A percentile compares a stretch with the other conserved stretches of the same genome.
phyloP scores from a whole-genome alignment of 2,113 vertebrate species.

The Chitala chitala region DNA sequence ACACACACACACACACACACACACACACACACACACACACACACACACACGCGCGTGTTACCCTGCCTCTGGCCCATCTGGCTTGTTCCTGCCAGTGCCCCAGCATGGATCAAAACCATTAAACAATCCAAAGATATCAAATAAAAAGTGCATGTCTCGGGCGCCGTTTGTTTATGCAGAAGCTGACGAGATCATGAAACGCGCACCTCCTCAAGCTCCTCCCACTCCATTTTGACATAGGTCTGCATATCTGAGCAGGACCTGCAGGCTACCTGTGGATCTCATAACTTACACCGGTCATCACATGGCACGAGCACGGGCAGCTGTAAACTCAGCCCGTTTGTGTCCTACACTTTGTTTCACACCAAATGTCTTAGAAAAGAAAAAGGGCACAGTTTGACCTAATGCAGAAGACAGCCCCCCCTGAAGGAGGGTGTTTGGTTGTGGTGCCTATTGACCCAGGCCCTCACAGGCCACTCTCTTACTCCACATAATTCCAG shows the following conservation, averaged over 20 bases:
- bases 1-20: too few relatives aligned
- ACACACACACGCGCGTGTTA: too few relatives aligned
- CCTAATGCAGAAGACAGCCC: too few relatives aligned
- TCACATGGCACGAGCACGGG: too few relatives aligned
- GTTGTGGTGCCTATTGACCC: constrained; percentile 48
- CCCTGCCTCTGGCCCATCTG: background rate
- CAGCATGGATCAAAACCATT: background rate
- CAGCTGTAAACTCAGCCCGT: too few relatives aligned
- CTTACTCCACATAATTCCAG: constrained; percentile 61
- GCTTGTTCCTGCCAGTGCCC: background rate
- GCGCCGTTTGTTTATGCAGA: background rate
- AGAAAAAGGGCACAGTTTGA: too few relatives aligned
- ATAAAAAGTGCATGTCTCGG: background rate
- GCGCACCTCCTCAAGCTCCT: background rate
- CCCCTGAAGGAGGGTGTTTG: too few relatives aligned
- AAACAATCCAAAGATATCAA: background rate
- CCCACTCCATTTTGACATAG: background rate
- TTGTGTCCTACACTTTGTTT: too few relatives aligned
- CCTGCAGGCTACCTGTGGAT: too few relatives aligned
- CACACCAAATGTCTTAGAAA: too few relatives aligned
- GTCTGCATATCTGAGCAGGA: background rate
- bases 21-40: too few relatives aligned
- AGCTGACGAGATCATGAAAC: background rate
- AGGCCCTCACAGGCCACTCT: constrained; percentile 50
- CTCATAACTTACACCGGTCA: too few relatives aligned